Evolutionary conservation across 2,797 vertebrate species (phyloP).

Genomic region (Peromyscus aztecus): DNA sequence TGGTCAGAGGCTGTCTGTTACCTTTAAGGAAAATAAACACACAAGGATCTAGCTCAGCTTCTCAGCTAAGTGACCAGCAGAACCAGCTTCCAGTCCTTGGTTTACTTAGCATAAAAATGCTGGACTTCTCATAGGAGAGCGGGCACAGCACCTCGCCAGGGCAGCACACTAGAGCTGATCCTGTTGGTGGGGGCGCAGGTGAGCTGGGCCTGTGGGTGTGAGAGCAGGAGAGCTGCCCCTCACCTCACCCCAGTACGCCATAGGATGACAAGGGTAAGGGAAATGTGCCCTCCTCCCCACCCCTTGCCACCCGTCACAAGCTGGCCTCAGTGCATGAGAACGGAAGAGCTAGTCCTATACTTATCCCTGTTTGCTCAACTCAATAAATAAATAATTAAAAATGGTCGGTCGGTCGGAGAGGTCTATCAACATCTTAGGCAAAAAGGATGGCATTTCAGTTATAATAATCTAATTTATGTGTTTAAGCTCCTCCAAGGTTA

Average conservation of each 20-base stretch:
- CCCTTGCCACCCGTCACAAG: background rate
- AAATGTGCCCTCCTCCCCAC: background rate
- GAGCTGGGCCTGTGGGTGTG: background rate
- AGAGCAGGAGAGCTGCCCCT: background rate
- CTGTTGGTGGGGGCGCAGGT: background rate
- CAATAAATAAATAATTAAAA: background rate
- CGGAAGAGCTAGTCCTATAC: background rate
- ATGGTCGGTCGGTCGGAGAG: conserved; percentile 2
- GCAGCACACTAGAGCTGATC: background rate
- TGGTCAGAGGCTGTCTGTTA: background rate
- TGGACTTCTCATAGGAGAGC: background rate
- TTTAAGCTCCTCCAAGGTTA: background rate
- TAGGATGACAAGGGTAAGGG: background rate
- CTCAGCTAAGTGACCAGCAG: background rate
- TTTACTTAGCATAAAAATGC: background rate
- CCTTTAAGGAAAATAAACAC: background rate
- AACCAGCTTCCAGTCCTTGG: background rate
- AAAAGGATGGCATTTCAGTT: background rate
- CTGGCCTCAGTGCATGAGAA: background rate
- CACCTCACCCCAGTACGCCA: background rate
- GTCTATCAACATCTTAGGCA: background rate
- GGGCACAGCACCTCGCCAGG: background rate
- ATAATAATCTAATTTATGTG: background rate
- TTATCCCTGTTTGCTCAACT: conserved; percentile 11
- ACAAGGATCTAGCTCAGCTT: background rate